These are phyloP conservation scores for Keiferia lycopersicella DNA, from an alignment of 2,888 invertebrate genomes.

Conservation along the genomic window DNA sequence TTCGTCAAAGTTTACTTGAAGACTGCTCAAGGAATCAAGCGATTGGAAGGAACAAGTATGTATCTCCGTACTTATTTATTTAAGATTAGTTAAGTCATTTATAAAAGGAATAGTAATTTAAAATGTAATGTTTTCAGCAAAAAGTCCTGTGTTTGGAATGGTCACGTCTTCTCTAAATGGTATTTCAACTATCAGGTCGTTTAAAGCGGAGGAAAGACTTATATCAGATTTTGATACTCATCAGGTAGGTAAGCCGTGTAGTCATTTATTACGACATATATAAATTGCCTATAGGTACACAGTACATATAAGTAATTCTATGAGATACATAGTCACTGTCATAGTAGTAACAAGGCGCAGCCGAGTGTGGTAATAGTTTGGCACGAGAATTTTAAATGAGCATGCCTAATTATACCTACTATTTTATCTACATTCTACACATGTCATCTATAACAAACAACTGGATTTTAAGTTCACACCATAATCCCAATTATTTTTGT, in stretches of 20 bases:
- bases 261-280: not conserved
- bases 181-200: slow-evolving; percentile 87
- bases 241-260: slow-evolving; percentile 75
- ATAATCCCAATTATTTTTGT: no score
- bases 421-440: no score
- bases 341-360: no score
- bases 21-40: slow-evolving; percentile 88
- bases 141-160: slow-evolving; percentile 91
- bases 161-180: slow-evolving; percentile 88
- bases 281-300: no score
- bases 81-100: not conserved
- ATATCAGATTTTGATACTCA: slow-evolving; percentile 81
- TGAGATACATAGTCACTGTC: no score
- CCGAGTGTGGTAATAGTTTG: no score
- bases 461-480: no score
- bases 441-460: no score
- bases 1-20: slow-evolving; percentile 85
- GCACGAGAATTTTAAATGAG: no score
- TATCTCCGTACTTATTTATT: slow-evolving; percentile 31
- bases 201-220: slow-evolving; percentile 83
- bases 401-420: no score
- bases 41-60: slow-evolving; percentile 86
- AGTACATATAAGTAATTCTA: no score
- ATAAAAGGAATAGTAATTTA: not conserved
- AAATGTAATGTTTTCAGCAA: slow-evolving; percentile 68